Percentiles rank a stretch among this genome's conserved stretches.
These are phyloP conservation scores for Amphimallon solstitiale DNA, from an alignment of 2,888 invertebrate species.

Conservation along the genomic window DNA sequence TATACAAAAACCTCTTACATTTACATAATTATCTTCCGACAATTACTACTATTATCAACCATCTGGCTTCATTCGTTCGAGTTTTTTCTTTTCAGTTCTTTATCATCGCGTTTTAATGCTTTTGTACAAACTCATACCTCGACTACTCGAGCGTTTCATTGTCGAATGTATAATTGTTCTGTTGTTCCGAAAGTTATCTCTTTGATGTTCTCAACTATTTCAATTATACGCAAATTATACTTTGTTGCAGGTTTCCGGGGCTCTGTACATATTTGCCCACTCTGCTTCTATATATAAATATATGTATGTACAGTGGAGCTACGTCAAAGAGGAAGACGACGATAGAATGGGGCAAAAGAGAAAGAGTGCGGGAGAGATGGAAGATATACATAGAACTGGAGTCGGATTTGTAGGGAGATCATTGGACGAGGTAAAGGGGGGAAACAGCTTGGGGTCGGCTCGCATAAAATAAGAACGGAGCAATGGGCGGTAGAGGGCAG, in stretches of 20 bases:
- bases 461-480: constrained; percentile 23
- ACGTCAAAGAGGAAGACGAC: too few species aligned
- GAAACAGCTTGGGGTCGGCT: not conserved
- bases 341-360: not conserved
- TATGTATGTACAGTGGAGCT: constrained; percentile 2
- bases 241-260: constrained; percentile 37
- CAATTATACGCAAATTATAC: constrained; percentile 46
- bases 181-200: constrained; percentile 40
- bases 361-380: not conserved
- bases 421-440: constrained; percentile 9
- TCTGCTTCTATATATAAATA: not conserved
- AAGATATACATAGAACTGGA: not conserved
- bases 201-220: constrained; percentile 45
- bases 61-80: not conserved
- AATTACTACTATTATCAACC: not conserved
- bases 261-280: constrained; percentile 41
- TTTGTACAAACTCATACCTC: not conserved
- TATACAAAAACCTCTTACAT: not conserved
- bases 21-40: not conserved
- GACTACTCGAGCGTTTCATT: not conserved
- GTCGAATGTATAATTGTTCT: constrained; percentile 40
- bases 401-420: constrained; percentile 24
- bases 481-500: not conserved
- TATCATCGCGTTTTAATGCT: not conserved
- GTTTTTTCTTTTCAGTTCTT: not conserved